Base-by-base conservation (phyloP, 1,140 invertebrate species). In the Drosophila orena region DNA sequence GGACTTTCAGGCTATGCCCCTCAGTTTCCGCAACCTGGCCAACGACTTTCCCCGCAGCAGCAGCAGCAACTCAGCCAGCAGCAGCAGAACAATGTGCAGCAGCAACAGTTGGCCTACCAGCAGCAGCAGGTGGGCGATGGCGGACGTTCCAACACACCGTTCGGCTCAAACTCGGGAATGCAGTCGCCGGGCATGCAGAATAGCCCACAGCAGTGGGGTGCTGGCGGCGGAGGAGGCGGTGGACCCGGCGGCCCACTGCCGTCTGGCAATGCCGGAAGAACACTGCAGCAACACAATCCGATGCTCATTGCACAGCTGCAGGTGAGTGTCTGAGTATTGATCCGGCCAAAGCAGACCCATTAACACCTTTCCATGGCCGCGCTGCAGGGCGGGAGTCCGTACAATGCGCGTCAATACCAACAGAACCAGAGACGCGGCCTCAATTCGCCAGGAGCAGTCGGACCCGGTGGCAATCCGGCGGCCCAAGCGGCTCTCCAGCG, bases 221-320 rank as follows among this genome's bases (percentile, higher is more conserved):
- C 69, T 11, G 78, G 35, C n/a, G 38, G 46, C 1, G 69, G 42
- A 17, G 66, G 46, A 3, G 68, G 58, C 17, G 72, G 65, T 4
- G 85, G 76, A 6, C 70, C 79, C 0, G 77, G 58, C 10, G 75
- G 70, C 7, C 71, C 73, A 12, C 43, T 81, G 64, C 64, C 68
- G 2, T 58, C 57, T 4, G 81, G 81, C 37, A 85, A 80, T 62
- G 66, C 84, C 37, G 71, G 62, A 34, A 68, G 83, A 57, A 84
- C 90, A 6, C 62, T 94, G 43, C 94, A 94, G 66, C 95, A 96
- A 92, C 95, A 96, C 91, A 96, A 96, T 93, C 96, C 96, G 5
- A 96, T 97, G 95, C 93, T 97, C 62, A 97, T 95, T 93, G 95
- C 96, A 65, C 96, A 96, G 92, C 93, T 96, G 61, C 95, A 95